Percentiles rank a stretch among this genome's conserved stretches.
These are phyloP conservation scores for Drosophila varians DNA, from an alignment of 1,140 invertebrate genomes.

Conservation along the genomic window DNA sequence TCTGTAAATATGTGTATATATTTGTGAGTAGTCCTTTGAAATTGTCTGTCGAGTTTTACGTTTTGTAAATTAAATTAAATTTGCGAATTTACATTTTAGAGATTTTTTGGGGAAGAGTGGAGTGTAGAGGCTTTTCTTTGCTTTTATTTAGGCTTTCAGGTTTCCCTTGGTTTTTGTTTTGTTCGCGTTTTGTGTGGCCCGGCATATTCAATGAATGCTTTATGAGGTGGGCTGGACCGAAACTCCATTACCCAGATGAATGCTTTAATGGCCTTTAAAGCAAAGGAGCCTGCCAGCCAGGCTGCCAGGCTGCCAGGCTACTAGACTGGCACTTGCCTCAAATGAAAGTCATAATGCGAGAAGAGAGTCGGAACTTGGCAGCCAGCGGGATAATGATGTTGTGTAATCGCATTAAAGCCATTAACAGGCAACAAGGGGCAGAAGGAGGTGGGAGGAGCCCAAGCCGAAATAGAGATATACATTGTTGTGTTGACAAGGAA, in stretches of 20 bases:
- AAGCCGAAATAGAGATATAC: slow-evolving; percentile 3
- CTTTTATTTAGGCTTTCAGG: slow-evolving; percentile 28
- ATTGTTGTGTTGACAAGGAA: slow-evolving; percentile 31
- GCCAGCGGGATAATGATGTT: slow-evolving; percentile 28
- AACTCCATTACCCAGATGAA: slow-evolving; percentile 44
- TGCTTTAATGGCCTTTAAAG: slow-evolving; percentile 42
- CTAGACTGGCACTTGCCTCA: neutral
- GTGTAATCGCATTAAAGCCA: slow-evolving; percentile 63
- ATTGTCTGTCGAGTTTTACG: neutral
- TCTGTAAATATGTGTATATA: slow-evolving; percentile 14
- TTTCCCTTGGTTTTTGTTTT: slow-evolving; percentile 25
- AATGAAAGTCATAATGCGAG: slow-evolving; percentile 28
- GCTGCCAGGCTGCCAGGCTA: neutral
- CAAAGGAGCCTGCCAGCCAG: slow-evolving; percentile 25
- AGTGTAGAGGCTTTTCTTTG: slow-evolving; percentile 1
- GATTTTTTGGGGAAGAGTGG: neutral
- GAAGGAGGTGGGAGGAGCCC: neutral
- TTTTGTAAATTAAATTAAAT: slow-evolving; percentile 42
- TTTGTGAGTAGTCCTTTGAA: neutral
- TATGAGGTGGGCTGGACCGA: slow-evolving; percentile 19
- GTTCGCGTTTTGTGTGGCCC: slow-evolving; percentile 27
- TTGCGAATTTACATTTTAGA: slow-evolving; percentile 13
- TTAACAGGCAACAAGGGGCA: slow-evolving; percentile 33
- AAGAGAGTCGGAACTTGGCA: neutral
- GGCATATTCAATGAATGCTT: slow-evolving; percentile 33